phyloP scores from a whole-genome alignment of 2,113 vertebrate genomes.

The Bombycilla garrulus region DNA sequence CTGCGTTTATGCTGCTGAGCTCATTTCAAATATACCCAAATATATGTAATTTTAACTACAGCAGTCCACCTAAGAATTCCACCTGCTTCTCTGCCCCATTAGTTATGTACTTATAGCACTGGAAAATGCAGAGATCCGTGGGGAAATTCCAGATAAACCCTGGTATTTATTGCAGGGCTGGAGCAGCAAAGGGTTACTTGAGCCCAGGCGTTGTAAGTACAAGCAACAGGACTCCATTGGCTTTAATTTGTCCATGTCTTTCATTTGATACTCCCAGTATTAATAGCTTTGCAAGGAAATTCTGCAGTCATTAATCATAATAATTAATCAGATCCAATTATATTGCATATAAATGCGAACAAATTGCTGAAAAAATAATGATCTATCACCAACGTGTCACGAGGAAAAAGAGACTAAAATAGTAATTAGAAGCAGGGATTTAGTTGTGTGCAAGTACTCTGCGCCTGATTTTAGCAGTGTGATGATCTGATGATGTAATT shows the following conservation, averaged over 20 bases:
- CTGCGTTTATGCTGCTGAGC: neutral
- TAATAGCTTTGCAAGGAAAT: constrained; percentile 90
- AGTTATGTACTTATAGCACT: neutral
- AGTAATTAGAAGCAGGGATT: constrained; percentile 97
- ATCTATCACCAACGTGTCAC: constrained; percentile 98
- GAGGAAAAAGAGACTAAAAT: constrained; percentile 92
- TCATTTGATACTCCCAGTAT: constrained; percentile 87
- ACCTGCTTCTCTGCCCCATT: neutral
- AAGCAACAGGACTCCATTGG: constrained; percentile 78
- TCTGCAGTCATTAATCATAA: constrained; percentile 99
- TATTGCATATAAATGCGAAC: constrained; percentile 99
- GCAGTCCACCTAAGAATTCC: neutral
- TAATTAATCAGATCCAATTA: constrained; percentile 99
- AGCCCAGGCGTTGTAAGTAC: constrained; percentile 56
- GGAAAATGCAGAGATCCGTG: neutral
- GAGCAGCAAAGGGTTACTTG: constrained; percentile 77
- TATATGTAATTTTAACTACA: neutral
- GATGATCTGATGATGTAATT: constrained; percentile 95
- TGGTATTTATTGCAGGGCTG: constrained; percentile 8
- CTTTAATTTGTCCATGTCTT: constrained; percentile 90
- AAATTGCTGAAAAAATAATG: constrained; percentile 99
- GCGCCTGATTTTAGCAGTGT: constrained; percentile 84
- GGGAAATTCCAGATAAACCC: constrained; percentile 16
- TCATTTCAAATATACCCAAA: neutral
- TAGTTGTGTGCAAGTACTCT: constrained; percentile 82